Base-by-base conservation (phyloP, 2,888 invertebrate genomes). In the Chironomus tentans region DNA sequence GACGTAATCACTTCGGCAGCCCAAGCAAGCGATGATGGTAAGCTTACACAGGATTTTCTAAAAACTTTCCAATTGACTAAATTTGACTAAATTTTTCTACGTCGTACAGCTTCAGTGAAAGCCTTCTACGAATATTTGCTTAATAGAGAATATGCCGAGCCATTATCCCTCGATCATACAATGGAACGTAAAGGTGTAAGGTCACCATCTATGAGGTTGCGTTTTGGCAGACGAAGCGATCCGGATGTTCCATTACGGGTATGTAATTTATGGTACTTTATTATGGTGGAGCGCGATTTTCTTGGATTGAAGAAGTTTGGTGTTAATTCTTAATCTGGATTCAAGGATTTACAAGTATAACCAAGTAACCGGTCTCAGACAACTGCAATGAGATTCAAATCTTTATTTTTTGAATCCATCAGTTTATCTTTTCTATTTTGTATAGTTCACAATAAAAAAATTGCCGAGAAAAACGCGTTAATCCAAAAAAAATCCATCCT, bases 101-200 rank as follows among this genome's bases (percentile, higher is more conserved):
- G 1, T 12, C 12, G 21, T 15, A 18, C 56, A 77, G 76, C 71
- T 69, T 69, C 76, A 15, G 22, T 83, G 22, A 82, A 79, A 77
- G 81, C 80, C 77, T 78, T 84, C 3, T 84, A 84, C 76, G 82
- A 83, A 48, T 82, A 81, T 77, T 79, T 84, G 47, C 79, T 84
- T 50, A 84, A 84, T 78, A 81, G 83, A 18, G 84, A 84, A 79
- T 84, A 84, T 77, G 82, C 83, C 47, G 84, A 82, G 0, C 84
- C 84, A 3, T 80, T 83, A 38, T 80, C 82, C n/a, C 82, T 84
- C 65, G 88, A 88, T 10, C 92, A 92, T 82, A 12, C 46, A 78
- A 87, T 92, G 38, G 91, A 91, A 70, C 89, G 92, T 81, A 92
- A 92, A 83, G 91, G 92, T 4, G 91, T 91, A 80, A 87, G 92